phyloP scores from a whole-genome alignment of 2,888 invertebrate genomes.

The Pachydiplax longipennis region DNA sequence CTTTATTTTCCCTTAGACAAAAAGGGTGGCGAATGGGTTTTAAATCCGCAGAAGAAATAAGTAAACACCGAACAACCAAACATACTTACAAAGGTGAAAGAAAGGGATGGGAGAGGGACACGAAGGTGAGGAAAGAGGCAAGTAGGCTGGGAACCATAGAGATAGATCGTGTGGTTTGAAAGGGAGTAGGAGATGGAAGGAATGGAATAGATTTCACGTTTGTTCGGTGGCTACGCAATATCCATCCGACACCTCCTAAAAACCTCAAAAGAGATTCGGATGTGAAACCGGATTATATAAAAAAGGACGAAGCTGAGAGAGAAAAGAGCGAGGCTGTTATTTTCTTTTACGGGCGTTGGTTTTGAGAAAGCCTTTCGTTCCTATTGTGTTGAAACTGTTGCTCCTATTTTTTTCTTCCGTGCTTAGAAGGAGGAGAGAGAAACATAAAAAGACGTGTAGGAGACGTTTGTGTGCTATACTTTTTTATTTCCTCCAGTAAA shows the following conservation, averaged over 20 bases:
- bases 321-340: neutral
- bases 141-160: neutral
- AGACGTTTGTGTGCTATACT: neutral
- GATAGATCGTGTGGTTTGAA: neutral
- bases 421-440: neutral
- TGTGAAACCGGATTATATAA: neutral
- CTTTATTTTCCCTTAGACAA: no score
- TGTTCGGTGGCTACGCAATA: neutral
- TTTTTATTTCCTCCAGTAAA: neutral
- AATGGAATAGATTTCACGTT: neutral
- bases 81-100: no score
- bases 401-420: neutral
- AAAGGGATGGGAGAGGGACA: no score
- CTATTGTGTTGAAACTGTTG: neutral
- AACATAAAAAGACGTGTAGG: neutral
- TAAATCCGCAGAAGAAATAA: no score
- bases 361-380: neutral
- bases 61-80: no score
- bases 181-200: neutral
- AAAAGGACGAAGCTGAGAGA: neutral
- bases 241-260: neutral
- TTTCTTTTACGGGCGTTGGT: neutral
- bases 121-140: neutral
- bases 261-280: neutral
- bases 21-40: no score